These are phyloP conservation scores for Colletes collaris DNA, from an alignment of 2,888 invertebrate species.

Conservation along the genomic window DNA sequence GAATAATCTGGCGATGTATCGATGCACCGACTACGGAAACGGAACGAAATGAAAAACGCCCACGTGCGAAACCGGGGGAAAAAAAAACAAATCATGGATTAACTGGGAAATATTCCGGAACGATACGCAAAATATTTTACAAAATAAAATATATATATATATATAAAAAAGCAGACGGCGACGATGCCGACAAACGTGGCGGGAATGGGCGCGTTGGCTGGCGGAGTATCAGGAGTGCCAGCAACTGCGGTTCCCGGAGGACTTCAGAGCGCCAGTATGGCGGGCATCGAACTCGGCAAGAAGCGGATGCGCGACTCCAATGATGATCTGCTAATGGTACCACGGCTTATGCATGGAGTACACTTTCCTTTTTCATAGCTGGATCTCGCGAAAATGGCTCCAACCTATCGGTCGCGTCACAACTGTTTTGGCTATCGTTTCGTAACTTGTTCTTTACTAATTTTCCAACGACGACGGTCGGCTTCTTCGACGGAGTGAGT, in stretches of 20 bases:
- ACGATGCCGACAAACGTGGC: constrained; percentile 79
- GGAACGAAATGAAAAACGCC: neutral
- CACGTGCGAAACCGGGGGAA: constrained; percentile 8
- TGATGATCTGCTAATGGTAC: constrained; percentile 98
- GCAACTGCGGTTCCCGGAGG: constrained; percentile 85
- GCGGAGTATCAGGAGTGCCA: constrained; percentile 81
- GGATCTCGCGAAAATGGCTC: constrained; percentile 60
- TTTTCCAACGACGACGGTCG: neutral
- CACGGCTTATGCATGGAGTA: constrained; percentile 84
- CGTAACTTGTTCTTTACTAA: neutral
- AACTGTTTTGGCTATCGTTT: neutral
- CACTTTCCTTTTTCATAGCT: constrained; percentile 75
- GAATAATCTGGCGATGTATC: neutral
- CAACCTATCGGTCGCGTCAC: neutral
- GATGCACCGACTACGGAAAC: constrained; percentile 22
- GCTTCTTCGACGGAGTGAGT: constrained; percentile 14
- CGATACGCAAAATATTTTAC: constrained; percentile 58
- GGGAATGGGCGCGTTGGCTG: constrained; percentile 80
- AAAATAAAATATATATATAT: constrained; percentile 47
- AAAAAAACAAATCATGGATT: constrained; percentile 21
- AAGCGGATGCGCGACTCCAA: constrained; percentile 95
- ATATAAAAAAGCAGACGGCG: constrained; percentile 77
- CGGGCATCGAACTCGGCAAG: constrained; percentile 95
- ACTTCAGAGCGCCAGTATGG: constrained; percentile 88
- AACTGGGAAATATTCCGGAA: constrained; percentile 30